A percentile compares a stretch with the other conserved stretches of the same genome.
Evolutionary conservation across 1,140 invertebrate genomes (phyloP).

Genomic region (Ooceraea biroi): DNA sequence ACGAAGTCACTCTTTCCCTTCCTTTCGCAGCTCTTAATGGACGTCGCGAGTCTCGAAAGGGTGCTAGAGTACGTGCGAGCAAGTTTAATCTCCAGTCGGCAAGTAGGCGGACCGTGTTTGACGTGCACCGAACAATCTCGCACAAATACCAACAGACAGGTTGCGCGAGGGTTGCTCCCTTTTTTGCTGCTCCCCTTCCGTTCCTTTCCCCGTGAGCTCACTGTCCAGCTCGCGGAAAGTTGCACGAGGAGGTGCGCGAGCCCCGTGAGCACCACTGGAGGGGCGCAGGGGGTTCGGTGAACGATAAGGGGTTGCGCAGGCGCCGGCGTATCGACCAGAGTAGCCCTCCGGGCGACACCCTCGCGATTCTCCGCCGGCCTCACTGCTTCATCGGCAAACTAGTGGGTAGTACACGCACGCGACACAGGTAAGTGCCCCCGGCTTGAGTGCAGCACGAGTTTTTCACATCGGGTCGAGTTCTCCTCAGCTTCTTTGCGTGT

Average conservation of each 20-base stretch:
- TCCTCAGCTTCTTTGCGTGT: background rate
- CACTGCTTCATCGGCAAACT: slow-evolving; percentile 83
- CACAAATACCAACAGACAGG: slow-evolving; percentile 65
- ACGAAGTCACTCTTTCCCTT: background rate
- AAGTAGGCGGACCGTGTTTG: slow-evolving; percentile 71
- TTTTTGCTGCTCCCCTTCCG: slow-evolving; percentile 24
- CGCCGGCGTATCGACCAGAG: slow-evolving; percentile 82
- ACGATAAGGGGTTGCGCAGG: slow-evolving; percentile 79
- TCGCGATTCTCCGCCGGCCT: slow-evolving; percentile 79
- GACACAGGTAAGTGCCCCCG: slow-evolving; percentile 75
- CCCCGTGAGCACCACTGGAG: background rate
- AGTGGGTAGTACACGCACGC: slow-evolving; percentile 84
- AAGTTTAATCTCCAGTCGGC: slow-evolving; percentile 70
- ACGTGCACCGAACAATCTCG: slow-evolving; percentile 63
- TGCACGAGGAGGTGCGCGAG: background rate
- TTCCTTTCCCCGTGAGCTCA: background rate
- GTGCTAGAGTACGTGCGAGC: background rate
- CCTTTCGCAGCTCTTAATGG: background rate
- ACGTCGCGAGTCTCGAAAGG: background rate
- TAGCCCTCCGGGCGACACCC: slow-evolving; percentile 84
- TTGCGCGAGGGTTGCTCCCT: slow-evolving; percentile 38
- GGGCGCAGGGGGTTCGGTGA: slow-evolving; percentile 43
- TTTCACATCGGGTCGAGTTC: background rate
- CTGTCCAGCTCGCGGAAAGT: background rate
- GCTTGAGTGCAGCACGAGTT: slow-evolving; percentile 33